Conservation (phyloP, 2,113 vertebrate genomes). For the Apodemus speciosus region DNA sequence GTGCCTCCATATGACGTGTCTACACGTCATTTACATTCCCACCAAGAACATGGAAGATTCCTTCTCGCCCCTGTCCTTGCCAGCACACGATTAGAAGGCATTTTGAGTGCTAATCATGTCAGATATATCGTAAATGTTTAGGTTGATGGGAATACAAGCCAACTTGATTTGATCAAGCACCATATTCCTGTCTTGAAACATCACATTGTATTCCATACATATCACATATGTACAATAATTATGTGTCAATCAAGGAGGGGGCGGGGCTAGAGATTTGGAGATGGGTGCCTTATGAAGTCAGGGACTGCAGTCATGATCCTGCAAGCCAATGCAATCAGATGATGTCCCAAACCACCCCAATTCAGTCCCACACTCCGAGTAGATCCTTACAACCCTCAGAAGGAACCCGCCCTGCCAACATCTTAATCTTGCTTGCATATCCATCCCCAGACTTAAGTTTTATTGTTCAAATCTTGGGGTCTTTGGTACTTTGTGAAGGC, state of each 20-base stretch:
- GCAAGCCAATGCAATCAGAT: not conserved
- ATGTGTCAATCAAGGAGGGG: not conserved
- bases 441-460: not conserved
- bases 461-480: not conserved
- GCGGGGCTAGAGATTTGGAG: not conserved
- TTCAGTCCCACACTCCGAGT: not conserved
- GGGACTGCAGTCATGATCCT: not conserved
- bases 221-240: too few species aligned
- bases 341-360: not conserved
- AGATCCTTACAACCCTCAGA: not conserved
- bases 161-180: not conserved
- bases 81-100: not conserved
- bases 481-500: not conserved
- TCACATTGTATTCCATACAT: not conserved
- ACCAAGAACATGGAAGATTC: not conserved
- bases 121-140: not conserved
- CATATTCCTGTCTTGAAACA: not conserved
- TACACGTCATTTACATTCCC: not conserved
- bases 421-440: too few species aligned
- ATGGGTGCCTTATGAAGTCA: fast-evolving
- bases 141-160: not conserved
- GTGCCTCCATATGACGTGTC: not conserved
- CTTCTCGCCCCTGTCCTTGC: not conserved
- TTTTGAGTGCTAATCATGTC: not conserved
- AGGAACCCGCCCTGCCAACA: not conserved